A percentile compares a stretch with the other conserved stretches of the same genome.
phyloP scores from a whole-genome alignment of 2,113 vertebrate species.

The Orycteropus afer region DNA sequence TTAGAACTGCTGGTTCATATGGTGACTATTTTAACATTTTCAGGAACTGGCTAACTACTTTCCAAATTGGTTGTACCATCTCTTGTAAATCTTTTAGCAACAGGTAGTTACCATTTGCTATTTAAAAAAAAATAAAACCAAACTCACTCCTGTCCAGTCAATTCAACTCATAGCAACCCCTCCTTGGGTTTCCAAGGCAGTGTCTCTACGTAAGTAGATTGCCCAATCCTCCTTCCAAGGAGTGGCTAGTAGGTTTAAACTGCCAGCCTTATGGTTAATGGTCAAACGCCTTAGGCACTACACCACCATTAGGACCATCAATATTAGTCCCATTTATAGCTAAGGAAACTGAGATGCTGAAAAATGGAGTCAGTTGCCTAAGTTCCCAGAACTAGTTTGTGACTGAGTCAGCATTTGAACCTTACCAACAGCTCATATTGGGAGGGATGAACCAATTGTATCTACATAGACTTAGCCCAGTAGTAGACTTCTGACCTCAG shows the following conservation, averaged over 20 bases:
- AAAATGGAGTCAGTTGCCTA: not conserved
- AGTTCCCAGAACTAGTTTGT: not conserved
- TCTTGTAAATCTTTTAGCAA: constrained; percentile 2
- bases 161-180: too few relatives aligned
- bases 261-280: too few relatives aligned
- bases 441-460: not conserved
- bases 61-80: constrained; percentile 30
- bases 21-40: constrained; percentile 30
- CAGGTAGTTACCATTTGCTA: not conserved
- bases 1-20: constrained; percentile 11
- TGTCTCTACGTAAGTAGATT: too few relatives aligned
- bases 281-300: too few relatives aligned
- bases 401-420: constrained; percentile 14
- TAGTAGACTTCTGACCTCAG: not conserved
- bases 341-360: constrained; percentile 26
- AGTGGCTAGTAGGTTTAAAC: too few relatives aligned
- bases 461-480: not conserved
- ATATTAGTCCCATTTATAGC: not conserved
- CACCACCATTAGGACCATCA: not conserved
- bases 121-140: too few relatives aligned
- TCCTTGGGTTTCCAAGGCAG: too few relatives aligned
- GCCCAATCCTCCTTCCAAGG: too few relatives aligned
- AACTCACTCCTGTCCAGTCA: too few relatives aligned
- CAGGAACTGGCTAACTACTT: constrained; percentile 32
- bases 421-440: not conserved